Evolutionary conservation across 1,140 invertebrate species (phyloP), one percentile per base, ranked within the genome.

Genomic region (Battus philenor): DNA sequence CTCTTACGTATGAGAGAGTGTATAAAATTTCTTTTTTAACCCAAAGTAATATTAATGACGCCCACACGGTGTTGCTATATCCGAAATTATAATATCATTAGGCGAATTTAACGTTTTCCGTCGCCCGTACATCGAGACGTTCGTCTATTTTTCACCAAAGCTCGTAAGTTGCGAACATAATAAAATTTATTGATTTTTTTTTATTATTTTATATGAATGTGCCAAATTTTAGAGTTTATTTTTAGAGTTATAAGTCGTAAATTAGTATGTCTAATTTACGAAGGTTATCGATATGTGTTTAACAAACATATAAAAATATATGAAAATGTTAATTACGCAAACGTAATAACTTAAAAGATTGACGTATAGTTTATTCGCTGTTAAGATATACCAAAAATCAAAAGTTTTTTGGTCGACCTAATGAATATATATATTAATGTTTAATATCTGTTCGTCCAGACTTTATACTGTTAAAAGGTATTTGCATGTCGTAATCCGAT

Each of bases 111-210:
- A 39, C 7, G 27, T 41, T 17, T 41, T 24, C 24, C 24, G 7
- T 7, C 15, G 24, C 22, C 26, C 38, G 50, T 43, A 26, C 13
- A 27, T 33, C 16, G 20, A 29, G 38, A 17, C 47, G 30, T 47
- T 55, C 9, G 16, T 9, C 44, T 57, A 57, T 66, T 67, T 68
- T 67, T 62, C 57, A 53, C 51, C 27, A 47, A 47, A 50, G 33
- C 46, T 54, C 51, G 55, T 59, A 61, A 58, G 34, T 50, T 51
- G 38, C 47, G 44, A 50, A 47, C 54, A 60, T 69, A 59, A 59
- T 57, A 53, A 59, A 58, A 70, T 64, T 53, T 54, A 63, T 66
- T 64, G 59, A 59, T 58, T 57, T 57, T 59, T 59, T 57, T 30
- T 29, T 2, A 12, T 17, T 44, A 61, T 68, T 64, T 68, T 57